Base-by-base conservation (phyloP, 2,797 vertebrate species). In the Carapus acus region DNA sequence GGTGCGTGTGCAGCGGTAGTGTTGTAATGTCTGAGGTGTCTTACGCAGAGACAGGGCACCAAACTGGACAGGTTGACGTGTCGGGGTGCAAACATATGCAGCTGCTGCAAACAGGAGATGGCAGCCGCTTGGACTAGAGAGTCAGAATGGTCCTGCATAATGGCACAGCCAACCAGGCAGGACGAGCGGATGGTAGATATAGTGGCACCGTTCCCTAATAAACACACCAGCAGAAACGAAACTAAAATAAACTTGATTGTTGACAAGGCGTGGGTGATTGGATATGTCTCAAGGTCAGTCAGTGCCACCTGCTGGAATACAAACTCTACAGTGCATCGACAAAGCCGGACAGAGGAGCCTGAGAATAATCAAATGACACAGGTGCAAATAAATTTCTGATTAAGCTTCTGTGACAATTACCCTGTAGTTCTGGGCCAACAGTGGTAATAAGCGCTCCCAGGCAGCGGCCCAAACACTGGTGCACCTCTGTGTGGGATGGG, bases 181-280 rank as follows among this genome's bases (percentile, higher is more conserved):
- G 96, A 99, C 1, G 96, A 98, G 67, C 96, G 96, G 74, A 98
- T 97, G 16, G 96, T 98, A 18, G 96, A 98, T 84, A 96, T 93
- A 0, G 93, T 94, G 42, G 89, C 89, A 75, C 93, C 90, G 0
- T 96, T 99, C 60, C 95, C 96, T 99, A 67, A 3, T n/a, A 65
- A 77, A 50, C 6, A 17, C 29, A 78, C 29, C 4, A 7, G 8
- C 65, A 65, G 38, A 62, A 8, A 55, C 18, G 37, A 51, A 49
- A 19, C 50, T 2, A 49, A 48, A 52, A 6, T 13, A n/a, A n/a
- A n/a, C n/a, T 2, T 1, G 38, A 14, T 41, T 42, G 53, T n/a
- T 20, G 22, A 13, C 12, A 27, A 51, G 13, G 31, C 7, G 16
- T 11, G 33, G 18, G 18, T 45, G 16, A 36, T 0, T 46, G n/a